phyloP scores from a whole-genome alignment of 2,113 vertebrate genomes.

The Ovibos moschatus region DNA sequence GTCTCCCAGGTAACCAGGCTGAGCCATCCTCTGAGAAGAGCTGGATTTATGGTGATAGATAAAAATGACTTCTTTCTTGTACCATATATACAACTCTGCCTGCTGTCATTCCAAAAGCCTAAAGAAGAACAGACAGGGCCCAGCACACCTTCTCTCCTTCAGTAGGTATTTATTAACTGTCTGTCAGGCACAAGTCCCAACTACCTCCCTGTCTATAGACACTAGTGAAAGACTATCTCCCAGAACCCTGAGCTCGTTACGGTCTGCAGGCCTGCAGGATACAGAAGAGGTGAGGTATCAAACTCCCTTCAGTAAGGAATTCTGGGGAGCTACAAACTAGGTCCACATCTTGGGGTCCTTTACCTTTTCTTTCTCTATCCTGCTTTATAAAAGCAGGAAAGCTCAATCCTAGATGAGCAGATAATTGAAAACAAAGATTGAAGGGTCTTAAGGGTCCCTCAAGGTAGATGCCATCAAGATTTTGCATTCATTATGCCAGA shows the following conservation, averaged over 20 bases:
- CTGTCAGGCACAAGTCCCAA: not conserved
- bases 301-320: not conserved
- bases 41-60: not conserved
- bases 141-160: not conserved
- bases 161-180: not conserved
- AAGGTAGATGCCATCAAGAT: not conserved
- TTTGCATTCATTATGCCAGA: not conserved
- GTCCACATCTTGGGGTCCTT: not conserved
- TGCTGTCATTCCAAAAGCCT: not conserved
- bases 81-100: not conserved
- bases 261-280: not conserved
- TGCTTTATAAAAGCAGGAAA: slow-evolving; percentile 10
- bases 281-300: not conserved
- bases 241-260: not conserved
- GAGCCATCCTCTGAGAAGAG: not conserved
- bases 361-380: not conserved
- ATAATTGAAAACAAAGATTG: not conserved
- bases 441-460: not conserved
- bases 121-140: not conserved
- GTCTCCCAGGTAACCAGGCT: not conserved
- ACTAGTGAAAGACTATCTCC: not conserved
- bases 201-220: not conserved
- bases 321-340: not conserved
- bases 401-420: not conserved
- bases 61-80: not conserved